Conservation (phyloP, 2,113 vertebrate genomes). For the Spermophilus dauricus region DNA sequence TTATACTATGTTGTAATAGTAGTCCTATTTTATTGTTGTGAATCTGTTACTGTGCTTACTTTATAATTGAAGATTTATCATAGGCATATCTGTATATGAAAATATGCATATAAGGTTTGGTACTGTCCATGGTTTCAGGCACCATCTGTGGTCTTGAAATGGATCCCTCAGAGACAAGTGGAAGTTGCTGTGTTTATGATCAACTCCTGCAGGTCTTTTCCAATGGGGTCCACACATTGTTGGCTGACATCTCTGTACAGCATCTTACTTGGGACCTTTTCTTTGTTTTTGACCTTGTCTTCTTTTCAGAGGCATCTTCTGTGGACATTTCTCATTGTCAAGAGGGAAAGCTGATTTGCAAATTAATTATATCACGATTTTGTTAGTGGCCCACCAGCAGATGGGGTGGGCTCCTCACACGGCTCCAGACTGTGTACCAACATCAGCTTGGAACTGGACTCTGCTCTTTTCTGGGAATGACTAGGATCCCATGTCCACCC, state of each 20-base stretch:
- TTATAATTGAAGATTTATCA: neutral
- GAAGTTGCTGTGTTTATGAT: slow-evolving; percentile 93
- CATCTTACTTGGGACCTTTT: slow-evolving; percentile 94
- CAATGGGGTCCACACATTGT: slow-evolving; percentile 97
- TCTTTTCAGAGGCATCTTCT: slow-evolving; percentile 95
- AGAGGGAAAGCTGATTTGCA: slow-evolving; percentile 96
- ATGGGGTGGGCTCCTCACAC: slow-evolving; percentile 94
- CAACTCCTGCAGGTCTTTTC: slow-evolving; percentile 97
- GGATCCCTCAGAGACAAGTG: neutral
- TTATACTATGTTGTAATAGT: neutral
- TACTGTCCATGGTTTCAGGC: slow-evolving; percentile 88
- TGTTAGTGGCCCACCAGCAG: slow-evolving; percentile 92
- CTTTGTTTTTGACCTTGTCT: slow-evolving; percentile 95
- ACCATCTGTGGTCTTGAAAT: neutral
- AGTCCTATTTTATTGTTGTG: neutral
- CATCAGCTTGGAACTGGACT: slow-evolving; percentile 97
- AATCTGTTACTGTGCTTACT: neutral
- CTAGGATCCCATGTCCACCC: neutral
- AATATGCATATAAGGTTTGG: neutral
- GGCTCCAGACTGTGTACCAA: slow-evolving; percentile 95
- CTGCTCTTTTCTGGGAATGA: neutral
- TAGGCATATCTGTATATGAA: neutral
- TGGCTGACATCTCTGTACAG: slow-evolving; percentile 97
- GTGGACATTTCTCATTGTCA: slow-evolving; percentile 95
- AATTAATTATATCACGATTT: slow-evolving; percentile 94